Evolutionary conservation across 1,140 invertebrate genomes (phyloP).

Genomic region (Araneus ventricosus): DNA sequence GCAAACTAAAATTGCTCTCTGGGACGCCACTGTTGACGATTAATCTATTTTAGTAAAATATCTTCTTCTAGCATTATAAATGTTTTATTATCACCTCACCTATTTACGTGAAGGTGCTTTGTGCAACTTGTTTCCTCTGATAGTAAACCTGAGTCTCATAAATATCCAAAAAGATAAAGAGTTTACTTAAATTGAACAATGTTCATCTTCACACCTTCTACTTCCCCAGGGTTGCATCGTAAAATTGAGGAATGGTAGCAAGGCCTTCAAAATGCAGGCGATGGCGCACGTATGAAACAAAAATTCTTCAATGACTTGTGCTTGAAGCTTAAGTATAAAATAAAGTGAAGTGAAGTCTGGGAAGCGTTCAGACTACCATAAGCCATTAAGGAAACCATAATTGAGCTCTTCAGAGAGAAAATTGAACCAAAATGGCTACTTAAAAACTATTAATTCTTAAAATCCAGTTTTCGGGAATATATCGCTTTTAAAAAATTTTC

Average conservation of each 20-base stretch:
- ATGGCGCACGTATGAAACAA: neutral
- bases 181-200: neutral
- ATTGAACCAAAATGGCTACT: neutral
- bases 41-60: neutral
- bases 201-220: neutral
- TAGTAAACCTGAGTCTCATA: neutral
- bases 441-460: neutral
- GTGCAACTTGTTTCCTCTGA: neutral
- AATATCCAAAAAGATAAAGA: slow-evolving; percentile 20
- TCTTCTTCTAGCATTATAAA: neutral
- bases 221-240: neutral
- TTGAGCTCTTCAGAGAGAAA: neutral
- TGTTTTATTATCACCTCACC: neutral
- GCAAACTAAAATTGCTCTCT: no score
- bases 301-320: neutral
- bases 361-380: neutral
- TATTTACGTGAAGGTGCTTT: neutral
- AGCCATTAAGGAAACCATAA: neutral
- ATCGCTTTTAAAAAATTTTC: no score
- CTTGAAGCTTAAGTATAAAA: neutral
- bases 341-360: neutral
- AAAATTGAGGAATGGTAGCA: neutral
- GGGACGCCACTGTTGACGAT: no score
- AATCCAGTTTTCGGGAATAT: no score
- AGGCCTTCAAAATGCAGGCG: neutral